Base-by-base conservation (phyloP, 2,797 vertebrate species). In the Macropodus opercularis region DNA sequence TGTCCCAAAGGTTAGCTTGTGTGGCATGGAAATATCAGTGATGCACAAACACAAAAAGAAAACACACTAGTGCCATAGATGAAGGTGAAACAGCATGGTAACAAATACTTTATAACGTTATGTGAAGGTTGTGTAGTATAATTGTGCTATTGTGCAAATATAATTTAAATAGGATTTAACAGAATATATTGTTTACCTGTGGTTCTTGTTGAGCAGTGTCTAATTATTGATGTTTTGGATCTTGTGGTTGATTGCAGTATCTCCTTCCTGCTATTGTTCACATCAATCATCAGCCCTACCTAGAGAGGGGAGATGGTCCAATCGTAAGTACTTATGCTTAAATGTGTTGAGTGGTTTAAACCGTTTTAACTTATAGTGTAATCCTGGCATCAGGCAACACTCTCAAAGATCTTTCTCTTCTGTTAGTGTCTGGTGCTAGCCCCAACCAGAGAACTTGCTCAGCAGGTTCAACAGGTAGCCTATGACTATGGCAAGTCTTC, bases 231-330 rank as follows among this genome's bases (percentile, higher is more conserved):
- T 26, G 14, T 41, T 42, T 52, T 48, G 18, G 35, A n/a, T 13
- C 18, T 57, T 42, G 17, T 57, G 64, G 6, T 47, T 71, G 52
- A 67, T 38, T 62, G 23, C 55, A 99, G 96, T 98, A 99, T 86
- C 92, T 99, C 68, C 84, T 99, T 79, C 98, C 96, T 79, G 96
- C 97, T 19, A 98, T 98, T 83, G 97, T 99, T 51, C 97, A 99
- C 83, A 98, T 99, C 86, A 99, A 99, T 89, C 97, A 98, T 81
- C 97, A 99, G 86, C 95, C 97, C 0, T 98, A 98, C 77, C 91
- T 98, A 84, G 97, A 98, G 89, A 94, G 97, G 63, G 97, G 97
- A 40, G 97, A 99, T 69, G 96, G 97, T n/a, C 97, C 97, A 17
- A 98, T 98, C 79, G 97, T 99, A 90, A 96, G 97, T 95, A 6